phyloP scores from a whole-genome alignment of 2,888 invertebrate species.

The Fabriciana adippe region DNA sequence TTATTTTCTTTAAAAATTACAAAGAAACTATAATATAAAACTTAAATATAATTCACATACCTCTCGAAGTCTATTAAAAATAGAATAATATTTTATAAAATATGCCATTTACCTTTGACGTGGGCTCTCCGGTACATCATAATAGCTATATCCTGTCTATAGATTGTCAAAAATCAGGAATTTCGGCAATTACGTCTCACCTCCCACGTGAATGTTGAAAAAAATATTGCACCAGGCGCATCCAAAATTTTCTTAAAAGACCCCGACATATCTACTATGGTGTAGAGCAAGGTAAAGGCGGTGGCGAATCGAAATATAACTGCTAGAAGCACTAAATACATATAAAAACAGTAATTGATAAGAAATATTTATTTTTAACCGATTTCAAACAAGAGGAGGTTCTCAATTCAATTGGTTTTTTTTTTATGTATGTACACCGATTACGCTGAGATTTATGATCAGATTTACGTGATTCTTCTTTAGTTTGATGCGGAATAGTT shows the following conservation, averaged over 20 bases:
- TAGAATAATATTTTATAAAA: slow-evolving; percentile 39
- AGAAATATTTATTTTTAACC: too few species aligned
- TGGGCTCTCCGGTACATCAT: slow-evolving; percentile 63
- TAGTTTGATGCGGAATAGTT: too few species aligned
- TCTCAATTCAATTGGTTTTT: too few species aligned
- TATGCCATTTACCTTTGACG: slow-evolving; percentile 41
- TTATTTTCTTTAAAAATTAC: too few species aligned
- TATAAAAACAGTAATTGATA: too few species aligned
- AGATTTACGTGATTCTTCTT: too few species aligned
- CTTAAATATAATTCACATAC: slow-evolving; percentile 11
- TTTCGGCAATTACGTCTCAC: slow-evolving; percentile 80
- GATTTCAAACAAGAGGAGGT: too few species aligned
- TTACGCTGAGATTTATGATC: too few species aligned
- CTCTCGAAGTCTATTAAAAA: slow-evolving; percentile 26
- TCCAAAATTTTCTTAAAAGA: slow-evolving; percentile 75
- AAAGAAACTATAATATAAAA: too few species aligned
- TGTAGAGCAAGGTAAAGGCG: slow-evolving; percentile 45
- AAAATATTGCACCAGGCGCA: slow-evolving; percentile 74
- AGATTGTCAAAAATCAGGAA: slow-evolving; percentile 82
- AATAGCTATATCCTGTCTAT: slow-evolving; percentile 81
- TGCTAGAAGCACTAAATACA: too few species aligned
- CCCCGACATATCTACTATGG: slow-evolving; percentile 59
- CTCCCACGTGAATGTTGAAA: slow-evolving; percentile 76
- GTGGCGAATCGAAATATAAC: slow-evolving; percentile 31
- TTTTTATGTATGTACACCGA: too few species aligned